Base-by-base conservation (phyloP, 2,113 vertebrate species). In the Rhombomys opimus region DNA sequence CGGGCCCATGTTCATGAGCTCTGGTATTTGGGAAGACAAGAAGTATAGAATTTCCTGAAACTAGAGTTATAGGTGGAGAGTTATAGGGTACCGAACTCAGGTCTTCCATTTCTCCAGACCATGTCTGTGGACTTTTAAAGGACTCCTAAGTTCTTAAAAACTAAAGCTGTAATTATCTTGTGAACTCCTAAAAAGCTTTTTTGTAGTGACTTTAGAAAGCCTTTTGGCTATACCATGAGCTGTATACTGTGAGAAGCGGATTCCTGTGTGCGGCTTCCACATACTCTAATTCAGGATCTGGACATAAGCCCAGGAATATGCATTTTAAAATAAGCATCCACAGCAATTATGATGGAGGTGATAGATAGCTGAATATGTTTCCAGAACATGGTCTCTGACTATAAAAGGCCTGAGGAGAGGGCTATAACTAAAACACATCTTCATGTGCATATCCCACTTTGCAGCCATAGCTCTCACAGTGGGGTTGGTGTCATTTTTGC, bases 261-360 rank as follows among this genome's bases (percentile, higher is more conserved):
- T 54, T 70, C 32, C 7, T 57, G 12, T 77, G n/a, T 78, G 72
- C 15, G 77, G 54, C 32, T 95, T 96, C 73, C 23, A 94, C 61
- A 82, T 92, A 91, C 30, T 91, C 89, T 59, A 23, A 87, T 67
- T 87, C 85, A 95, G 92, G 57, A 94, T 50, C 75, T 96, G 94
- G 92, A 90, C n/a, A 25, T 17, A 76, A 90, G 92, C 90, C 95
- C 78, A 96, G 96, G 95, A 94, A 93, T 94, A 82, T 97, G 84
- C 52, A 94, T 97, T 97, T 95, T 90, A 50, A 95, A 95, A 82
- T 32, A 97, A 96, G 87, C 76, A 85, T 38, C 32, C 52, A 65
- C 80, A 94, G 65, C 90, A 93, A 81, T 94, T 93, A 63, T 90
- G 96, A 90, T 81, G 90, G 84, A 96, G 93, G 93, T 96, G 87